Percentiles rank a stretch among this genome's conserved stretches.
Evolutionary conservation across 2,113 vertebrate species (phyloP).

Genomic region (Catharus minimus): DNA sequence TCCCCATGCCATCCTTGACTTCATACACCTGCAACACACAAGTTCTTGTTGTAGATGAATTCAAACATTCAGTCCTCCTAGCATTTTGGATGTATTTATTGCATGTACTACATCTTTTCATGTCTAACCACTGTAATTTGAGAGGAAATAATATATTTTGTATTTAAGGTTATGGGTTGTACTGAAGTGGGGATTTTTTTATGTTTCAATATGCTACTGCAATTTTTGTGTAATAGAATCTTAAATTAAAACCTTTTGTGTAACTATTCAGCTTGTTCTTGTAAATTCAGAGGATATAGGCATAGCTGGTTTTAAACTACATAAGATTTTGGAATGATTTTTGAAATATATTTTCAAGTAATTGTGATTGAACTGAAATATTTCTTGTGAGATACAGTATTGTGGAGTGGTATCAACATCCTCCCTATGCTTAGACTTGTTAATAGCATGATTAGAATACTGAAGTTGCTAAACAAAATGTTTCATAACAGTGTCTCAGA

Average conservation of each 20-base stretch:
- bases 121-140: constrained; percentile 17
- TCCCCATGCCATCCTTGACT: neutral
- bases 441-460: neutral
- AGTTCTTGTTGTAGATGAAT: neutral
- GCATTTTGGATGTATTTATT: neutral
- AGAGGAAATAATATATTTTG: neutral
- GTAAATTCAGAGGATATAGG: neutral
- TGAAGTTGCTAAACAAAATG: neutral
- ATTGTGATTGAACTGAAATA: neutral
- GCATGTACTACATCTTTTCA: neutral
- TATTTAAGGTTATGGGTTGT: neutral
- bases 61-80: neutral
- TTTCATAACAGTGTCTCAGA: neutral
- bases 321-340: neutral
- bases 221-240: neutral
- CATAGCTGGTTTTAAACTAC: neutral
- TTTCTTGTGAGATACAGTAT: neutral
- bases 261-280: neutral
- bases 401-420: neutral
- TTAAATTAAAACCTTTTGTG: constrained; percentile 2
- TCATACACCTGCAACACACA: neutral
- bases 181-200: neutral
- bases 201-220: neutral
- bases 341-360: constrained; percentile 30
- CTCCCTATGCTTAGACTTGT: neutral